Base-by-base conservation (phyloP, 2,113 vertebrate species). In the Triplophysa tibetana region DNA sequence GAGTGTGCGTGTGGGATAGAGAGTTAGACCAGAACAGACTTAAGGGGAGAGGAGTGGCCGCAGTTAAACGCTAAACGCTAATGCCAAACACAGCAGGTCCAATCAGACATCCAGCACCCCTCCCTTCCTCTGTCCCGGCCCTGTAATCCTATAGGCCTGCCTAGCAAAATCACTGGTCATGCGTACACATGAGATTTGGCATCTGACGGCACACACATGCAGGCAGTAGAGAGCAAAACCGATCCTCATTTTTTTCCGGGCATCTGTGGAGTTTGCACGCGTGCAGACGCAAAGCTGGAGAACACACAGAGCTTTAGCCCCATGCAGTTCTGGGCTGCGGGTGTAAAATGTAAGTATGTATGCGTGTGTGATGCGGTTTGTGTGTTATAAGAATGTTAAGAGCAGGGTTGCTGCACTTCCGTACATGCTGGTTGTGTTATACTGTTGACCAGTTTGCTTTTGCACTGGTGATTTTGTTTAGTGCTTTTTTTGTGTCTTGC, bases 271-370 rank as follows among this genome's bases (percentile, higher is more conserved):
- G 38, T 6, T 17, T 1, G 3, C 12, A 52, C 41, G 61, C 16
- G 45, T 12, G 67, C 8, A 70, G 19, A 16, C 33, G 50, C 60
- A 62, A 62, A 76, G 41, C 50, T 83, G 73, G 72, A 83, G 14
- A n/a, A 45, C 11, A 54, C 62, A 54, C 74, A 50, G 9, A 67
- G 65, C 24, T 79, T 80, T 43, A 73, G 26, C 60, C 66, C 78
- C 17, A 58, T 84, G 74, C 78, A 68, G 4, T 62, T 85, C n/a
- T 85, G 65, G 80, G 52, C 81, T 38, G 56, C 80, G n/a, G 77
- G 83, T 48, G 72, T 77, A 29, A 84, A 81, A 79, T 79, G 83
- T 82, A 29, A 79, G 83, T 82, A 77, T 60, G 24, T 24, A 6
- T 21, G 58, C 45, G 26, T 77, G 64, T 70, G 70, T 75, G 64